These are phyloP conservation scores for Pycnomerus fuliginosus DNA, from an alignment of 2,888 invertebrate genomes.

Conservation along the genomic window DNA sequence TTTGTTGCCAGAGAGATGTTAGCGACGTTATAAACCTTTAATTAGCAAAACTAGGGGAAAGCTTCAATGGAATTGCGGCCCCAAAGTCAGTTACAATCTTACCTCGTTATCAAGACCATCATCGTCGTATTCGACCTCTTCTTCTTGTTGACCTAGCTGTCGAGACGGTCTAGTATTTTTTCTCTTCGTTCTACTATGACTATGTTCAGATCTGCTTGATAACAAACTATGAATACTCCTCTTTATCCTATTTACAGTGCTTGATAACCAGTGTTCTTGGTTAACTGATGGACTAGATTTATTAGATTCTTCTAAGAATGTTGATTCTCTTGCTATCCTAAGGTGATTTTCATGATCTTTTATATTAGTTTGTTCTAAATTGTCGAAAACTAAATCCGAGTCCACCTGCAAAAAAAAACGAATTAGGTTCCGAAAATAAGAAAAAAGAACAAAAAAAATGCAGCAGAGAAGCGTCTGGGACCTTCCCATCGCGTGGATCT, in stretches of 20 bases:
- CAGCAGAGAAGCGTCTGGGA: too few species aligned
- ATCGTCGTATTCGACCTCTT: constrained; percentile 21
- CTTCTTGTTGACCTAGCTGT: constrained; percentile 24
- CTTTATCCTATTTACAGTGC: constrained; percentile 51
- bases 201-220: constrained; percentile 26
- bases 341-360: constrained; percentile 34
- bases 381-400: constrained; percentile 52
- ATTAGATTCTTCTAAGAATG: constrained; percentile 22
- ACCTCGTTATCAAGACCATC: constrained; percentile 4
- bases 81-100: too few species aligned
- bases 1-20: too few species aligned
- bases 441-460: too few species aligned
- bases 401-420: constrained; percentile 47
- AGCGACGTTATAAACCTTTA: too few species aligned
- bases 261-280: constrained; percentile 46
- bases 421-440: constrained; percentile 1
- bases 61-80: too few species aligned
- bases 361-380: constrained; percentile 41
- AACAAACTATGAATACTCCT: constrained; percentile 40
- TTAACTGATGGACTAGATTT: constrained; percentile 43
- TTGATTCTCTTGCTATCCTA: constrained; percentile 36
- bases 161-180: constrained; percentile 14
- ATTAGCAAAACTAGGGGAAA: too few species aligned
- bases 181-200: constrained; percentile 11
- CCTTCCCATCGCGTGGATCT: too few species aligned